phyloP scores from a whole-genome alignment of 2,888 invertebrate species.

The Diachrysia chrysitis region DNA sequence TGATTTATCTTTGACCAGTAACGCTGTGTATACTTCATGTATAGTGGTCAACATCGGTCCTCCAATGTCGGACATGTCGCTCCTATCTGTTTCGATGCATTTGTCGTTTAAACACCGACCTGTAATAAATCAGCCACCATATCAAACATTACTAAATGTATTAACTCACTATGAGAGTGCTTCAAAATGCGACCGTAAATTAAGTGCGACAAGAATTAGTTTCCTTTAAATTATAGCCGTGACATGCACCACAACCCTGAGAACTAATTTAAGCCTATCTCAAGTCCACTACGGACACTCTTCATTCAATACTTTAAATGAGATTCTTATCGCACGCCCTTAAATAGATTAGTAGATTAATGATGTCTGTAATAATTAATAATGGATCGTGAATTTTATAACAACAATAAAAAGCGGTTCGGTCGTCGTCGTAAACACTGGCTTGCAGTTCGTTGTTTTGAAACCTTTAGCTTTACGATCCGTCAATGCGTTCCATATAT shows the following conservation, averaged over 20 bases:
- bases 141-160: constrained; percentile 55
- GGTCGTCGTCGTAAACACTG: constrained; percentile 83
- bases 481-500: constrained; percentile 87
- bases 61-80: constrained; percentile 88
- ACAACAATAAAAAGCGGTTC: constrained; percentile 88
- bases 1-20: constrained; percentile 63
- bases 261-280: constrained; percentile 87
- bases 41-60: constrained; percentile 86
- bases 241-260: constrained; percentile 50
- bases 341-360: constrained; percentile 90
- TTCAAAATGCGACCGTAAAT: constrained; percentile 47
- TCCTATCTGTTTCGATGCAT: constrained; percentile 89
- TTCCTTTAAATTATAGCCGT: constrained; percentile 28
- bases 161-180: constrained; percentile 43
- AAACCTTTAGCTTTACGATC: constrained; percentile 86
- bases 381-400: constrained; percentile 89
- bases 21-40: constrained; percentile 72
- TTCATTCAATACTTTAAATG: constrained; percentile 90
- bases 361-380: constrained; percentile 89
- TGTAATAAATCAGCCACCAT: constrained; percentile 87
- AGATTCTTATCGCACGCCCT: constrained; percentile 89
- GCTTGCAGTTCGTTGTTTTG: constrained; percentile 86
- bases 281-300: constrained; percentile 88
- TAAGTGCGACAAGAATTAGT: constrained; percentile 36
- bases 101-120: constrained; percentile 90